Evolutionary conservation across 2,113 vertebrate genomes (phyloP), one percentile per base, ranked within the genome.

Genomic region (Psilopsiagon aurifrons): DNA sequence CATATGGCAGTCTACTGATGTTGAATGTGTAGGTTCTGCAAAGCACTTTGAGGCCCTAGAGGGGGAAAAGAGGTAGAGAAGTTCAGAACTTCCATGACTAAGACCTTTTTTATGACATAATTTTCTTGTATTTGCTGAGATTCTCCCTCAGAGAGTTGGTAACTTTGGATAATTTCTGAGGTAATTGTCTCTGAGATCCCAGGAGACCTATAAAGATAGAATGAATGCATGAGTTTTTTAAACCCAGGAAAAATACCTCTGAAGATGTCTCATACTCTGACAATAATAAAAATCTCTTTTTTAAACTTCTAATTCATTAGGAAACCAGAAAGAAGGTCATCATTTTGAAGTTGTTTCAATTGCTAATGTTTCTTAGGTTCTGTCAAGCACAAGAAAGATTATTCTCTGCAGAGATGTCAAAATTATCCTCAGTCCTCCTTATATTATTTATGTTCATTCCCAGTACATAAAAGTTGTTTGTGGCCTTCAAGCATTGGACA

Each of bases 61-160:
- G n/a, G 46, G 10, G 9, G 16, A 51, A 85, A 81, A 79, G 52
- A 67, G 66, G 10, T 28, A 67, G 24, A 59, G 41, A 71, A 55
- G 39, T 51, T 92, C 73, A 92, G 15, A 78, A 79, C 6, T 93
- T 62, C 43, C 16, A 19, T 33, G 57, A 73, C 22, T 55, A 74
- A 80, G 20, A 68, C 51, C 28, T 17, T 49, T 49, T 83, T 67
- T 23, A 78, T 29, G 54, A 55, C 4, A 9, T 9, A 67, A 39
- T 86, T 86, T 95, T 90, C 52, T 89, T 28, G 13, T 87, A 73
- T 95, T 92, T 90, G 74, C 70, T 77, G 71, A 92, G 52, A 78
- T 81, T 93, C 25, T 88, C 60, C 69, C 83, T 94, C 67, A 81
- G 46, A 80, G 68, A 86, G 47, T 78, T 64, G 79, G 59, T 83